Percentiles rank a stretch among this genome's conserved stretches.
phyloP scores from a whole-genome alignment of 2,113 vertebrate species.

The Hippocampus mohnikei region DNA sequence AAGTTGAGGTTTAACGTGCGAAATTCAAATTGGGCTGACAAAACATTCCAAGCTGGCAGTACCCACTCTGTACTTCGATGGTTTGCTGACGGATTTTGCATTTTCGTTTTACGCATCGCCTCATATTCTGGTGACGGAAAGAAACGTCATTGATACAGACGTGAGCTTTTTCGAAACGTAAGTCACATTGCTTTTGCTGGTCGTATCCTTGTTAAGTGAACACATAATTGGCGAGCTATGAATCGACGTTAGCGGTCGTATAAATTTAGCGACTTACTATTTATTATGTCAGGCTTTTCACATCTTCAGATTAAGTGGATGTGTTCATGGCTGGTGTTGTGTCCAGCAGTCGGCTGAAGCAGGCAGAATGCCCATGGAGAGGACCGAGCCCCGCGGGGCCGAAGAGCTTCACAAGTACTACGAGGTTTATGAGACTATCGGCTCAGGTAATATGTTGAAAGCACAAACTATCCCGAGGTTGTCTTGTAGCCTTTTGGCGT shows the following conservation, averaged over 20 bases:
- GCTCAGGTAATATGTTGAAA: slow-evolving; percentile 62
- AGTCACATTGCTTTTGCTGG: not conserved
- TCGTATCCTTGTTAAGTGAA: not conserved
- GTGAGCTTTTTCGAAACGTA: not conserved
- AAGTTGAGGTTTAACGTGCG: slow-evolving; percentile 50
- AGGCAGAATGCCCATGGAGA: slow-evolving; percentile 69
- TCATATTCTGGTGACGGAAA: slow-evolving; percentile 18
- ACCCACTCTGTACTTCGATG: not conserved
- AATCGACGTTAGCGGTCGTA: not conserved
- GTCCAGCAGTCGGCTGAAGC: slow-evolving; percentile 5
- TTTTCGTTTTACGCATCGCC: not conserved
- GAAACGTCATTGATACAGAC: not conserved
- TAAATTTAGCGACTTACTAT: not conserved
- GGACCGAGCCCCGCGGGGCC: slow-evolving; percentile 41
- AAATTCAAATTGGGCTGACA: slow-evolving; percentile 70
- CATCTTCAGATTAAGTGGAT: not conserved
- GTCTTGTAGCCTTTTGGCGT: not conserved
- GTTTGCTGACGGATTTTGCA: not conserved
- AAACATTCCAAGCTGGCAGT: slow-evolving; percentile 23
- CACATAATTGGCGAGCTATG: not conserved
- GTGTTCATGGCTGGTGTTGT: not conserved
- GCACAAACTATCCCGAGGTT: not conserved
- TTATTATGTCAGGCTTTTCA: not conserved
- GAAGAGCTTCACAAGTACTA: slow-evolving; percentile 71
- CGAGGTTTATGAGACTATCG: slow-evolving; percentile 75